These are phyloP conservation scores for Gyrodactylus salaris DNA, from an alignment of 1,140 invertebrate species.

Conservation along the genomic window DNA sequence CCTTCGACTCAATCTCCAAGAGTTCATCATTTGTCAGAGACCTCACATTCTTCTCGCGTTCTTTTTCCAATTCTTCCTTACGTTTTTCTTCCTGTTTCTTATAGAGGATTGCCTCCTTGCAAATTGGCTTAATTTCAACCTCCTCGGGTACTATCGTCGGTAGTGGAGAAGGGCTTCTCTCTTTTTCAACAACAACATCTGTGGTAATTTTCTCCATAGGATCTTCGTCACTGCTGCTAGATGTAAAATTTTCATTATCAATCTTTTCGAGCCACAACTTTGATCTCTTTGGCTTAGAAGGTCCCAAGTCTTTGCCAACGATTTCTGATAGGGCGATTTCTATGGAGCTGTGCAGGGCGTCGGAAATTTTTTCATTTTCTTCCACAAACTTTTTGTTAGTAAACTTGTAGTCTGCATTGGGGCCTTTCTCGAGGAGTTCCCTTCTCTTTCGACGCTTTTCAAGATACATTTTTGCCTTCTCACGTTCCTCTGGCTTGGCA, in stretches of 20 bases:
- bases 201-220: background rate
- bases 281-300: background rate
- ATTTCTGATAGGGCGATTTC: background rate
- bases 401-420: background rate
- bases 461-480: background rate
- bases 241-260: background rate
- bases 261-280: background rate
- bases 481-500: background rate
- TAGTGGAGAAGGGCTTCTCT: background rate
- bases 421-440: background rate
- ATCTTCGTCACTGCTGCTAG: background rate
- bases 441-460: constrained; percentile 2
- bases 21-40: background rate
- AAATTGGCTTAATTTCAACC: background rate
- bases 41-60: background rate
- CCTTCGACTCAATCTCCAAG: background rate
- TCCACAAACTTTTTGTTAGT: background rate
- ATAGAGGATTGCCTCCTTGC: background rate
- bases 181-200: background rate
- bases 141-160: background rate
- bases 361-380: constrained; percentile 3
- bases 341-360: background rate
- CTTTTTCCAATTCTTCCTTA: background rate
- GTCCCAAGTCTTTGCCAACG: background rate
- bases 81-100: background rate